phyloP scores from a whole-genome alignment of 35 echinoderm and acorn worm genomes.

The Nesometra sesokonis region DNA sequence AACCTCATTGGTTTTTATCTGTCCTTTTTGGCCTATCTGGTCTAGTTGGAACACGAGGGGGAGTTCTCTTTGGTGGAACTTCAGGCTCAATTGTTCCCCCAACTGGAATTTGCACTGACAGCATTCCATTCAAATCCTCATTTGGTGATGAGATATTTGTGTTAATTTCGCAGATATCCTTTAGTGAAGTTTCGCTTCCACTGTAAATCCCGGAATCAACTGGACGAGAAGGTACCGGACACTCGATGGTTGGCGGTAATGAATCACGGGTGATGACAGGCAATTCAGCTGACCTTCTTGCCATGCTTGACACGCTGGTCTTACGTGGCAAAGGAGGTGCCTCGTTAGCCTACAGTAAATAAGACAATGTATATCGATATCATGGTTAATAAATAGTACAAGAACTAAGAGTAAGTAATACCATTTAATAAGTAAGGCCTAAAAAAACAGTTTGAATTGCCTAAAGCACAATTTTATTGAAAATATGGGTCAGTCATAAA shows the following conservation, averaged over 20 bases:
- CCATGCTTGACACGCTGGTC: not conserved
- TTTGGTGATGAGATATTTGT: not conserved
- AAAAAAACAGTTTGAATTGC: too few relatives aligned
- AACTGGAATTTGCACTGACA: not conserved
- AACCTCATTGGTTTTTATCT: not conserved
- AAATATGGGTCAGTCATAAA: too few relatives aligned
- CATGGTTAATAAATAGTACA: too few relatives aligned
- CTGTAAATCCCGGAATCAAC: not conserved
- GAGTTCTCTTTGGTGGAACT: not conserved
- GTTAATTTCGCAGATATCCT: not conserved
- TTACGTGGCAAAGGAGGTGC: not conserved
- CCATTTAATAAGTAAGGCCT: too few relatives aligned
- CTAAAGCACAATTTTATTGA: too few relatives aligned
- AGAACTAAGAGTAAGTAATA: too few relatives aligned
- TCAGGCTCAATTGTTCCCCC: not conserved
- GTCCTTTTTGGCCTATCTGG: not conserved
- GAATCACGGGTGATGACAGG: not conserved
- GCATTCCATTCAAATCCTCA: not conserved
- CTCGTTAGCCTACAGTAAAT: not conserved
- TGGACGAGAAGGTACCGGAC: not conserved
- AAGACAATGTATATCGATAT: not conserved
- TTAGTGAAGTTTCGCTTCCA: not conserved
- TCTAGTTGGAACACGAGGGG: not conserved
- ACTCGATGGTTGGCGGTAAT: not conserved
- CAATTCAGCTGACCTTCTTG: not conserved